Base-by-base conservation (phyloP, 2,888 invertebrate genomes). In the Leucoptera coffeella region DNA sequence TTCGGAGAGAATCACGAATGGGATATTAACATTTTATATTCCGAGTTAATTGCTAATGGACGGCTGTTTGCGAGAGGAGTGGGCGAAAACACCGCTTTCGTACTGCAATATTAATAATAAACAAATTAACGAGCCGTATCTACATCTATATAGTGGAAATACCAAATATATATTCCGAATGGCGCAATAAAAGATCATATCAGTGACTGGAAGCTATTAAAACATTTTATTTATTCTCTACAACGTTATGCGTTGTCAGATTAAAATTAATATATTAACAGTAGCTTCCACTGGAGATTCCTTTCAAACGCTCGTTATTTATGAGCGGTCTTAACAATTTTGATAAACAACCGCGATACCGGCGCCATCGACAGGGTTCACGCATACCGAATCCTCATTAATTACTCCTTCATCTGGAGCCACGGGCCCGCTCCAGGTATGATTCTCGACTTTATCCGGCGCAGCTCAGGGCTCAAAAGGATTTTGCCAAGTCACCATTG, bases 371-470 rank as follows among this genome's bases (percentile, higher is more conserved):
- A 60, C 62, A 59, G 56, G 61, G 56, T 67, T 67, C 64, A 67
- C 65, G 67, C 65, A 65, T 64, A 62, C 64, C 49, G 58, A 53
- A 59, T 59, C 55, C 61, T 50, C 64, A 67, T 67, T 62, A 60
- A 67, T 69, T 69, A 67, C 64, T 60, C 60, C 61, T 59, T 57
- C 65, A 62, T 65, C 67, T 65, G 59, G 61, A 62, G 62, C 45
- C 40, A 45, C 41, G 33, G 35, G 34, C 26, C 31, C 34, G 35
- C 17, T 30, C 29, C 26, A 26, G 38, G 32, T 27, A 26, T 30
- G 17, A 58, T 47, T 39, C 36, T 41, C 37, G 36, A 51, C 60
- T 44, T 41, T 65, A 54, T 38, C 27, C 7, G 29, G 30, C 32
- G 35, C 27, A 29, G 4, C 29, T 32, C 45, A 55, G 41, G 45